Base-by-base conservation (phyloP, 2,888 invertebrate species). In the Lepeophtheirus nordmannii region DNA sequence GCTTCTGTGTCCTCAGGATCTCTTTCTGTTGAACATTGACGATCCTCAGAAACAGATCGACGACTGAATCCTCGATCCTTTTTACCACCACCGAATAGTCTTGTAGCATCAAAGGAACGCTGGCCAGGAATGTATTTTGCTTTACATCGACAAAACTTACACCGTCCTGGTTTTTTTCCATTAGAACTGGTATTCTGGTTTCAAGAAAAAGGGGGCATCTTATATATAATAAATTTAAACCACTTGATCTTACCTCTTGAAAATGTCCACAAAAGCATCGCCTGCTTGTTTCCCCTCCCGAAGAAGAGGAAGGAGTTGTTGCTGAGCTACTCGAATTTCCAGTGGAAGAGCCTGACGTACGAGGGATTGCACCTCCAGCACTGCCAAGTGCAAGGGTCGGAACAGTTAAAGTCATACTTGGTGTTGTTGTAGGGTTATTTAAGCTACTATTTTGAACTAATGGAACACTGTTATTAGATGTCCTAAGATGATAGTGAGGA, bases 61-160 rank as follows among this genome's bases (percentile, higher is more conserved):
- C 63, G 53, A 23, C 46, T 41, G 7, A 46, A 37, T 11, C 56
- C 63, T 17, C 56, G 20, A 37, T 63, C 63, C 20, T 38, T 20
- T 3, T 53, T 41, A 30, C 63, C 20, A 8, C 62, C 62, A 1
- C 53, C 53, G 46, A 63, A 63, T 9, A 63, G 20, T 30, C 38
- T 63, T 22, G 63, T 20, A 22, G 63, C 63, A 56, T 63, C 63
- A 56, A 63, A 63, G n/a, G 63, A 63, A 17, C 63, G 41, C 53
- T 63, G 63, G 53, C 63, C 56, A 1, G 53, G 53, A 14, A 63
- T n/a, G 38, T 63, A 63, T 11, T 63, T 63, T 17, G 63, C 63
- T 30, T 38, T 53, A 53, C 37, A 56, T 46, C 63, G 63, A 22
- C 63, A 63, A 22, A 63, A 56, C 14, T 37, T 17, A 23, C 63